A percentile compares a stretch with the other conserved stretches of the same genome.
Conservation (phyloP, 2,888 invertebrate species). For the Oligia fasciuncula region DNA sequence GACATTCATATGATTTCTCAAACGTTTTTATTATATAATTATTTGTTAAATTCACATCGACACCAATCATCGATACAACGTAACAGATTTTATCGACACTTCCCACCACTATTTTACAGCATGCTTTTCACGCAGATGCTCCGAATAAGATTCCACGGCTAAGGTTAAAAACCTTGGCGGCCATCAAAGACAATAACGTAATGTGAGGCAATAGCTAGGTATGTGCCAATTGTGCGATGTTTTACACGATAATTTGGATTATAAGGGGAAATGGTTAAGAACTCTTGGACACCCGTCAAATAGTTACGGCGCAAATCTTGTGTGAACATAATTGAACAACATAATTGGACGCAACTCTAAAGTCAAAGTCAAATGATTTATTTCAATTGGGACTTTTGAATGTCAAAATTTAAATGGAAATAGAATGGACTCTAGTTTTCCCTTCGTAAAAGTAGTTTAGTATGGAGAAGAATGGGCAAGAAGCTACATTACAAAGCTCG, state of each 20-base stretch:
- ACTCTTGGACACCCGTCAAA: conserved; percentile 22
- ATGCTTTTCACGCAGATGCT: conserved; percentile 60
- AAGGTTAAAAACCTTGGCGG: conserved; percentile 62
- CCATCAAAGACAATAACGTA: conserved; percentile 33
- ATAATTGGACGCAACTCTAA: neutral
- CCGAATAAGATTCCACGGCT: conserved; percentile 63
- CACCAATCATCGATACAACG: conserved; percentile 26
- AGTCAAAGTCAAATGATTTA: neutral
- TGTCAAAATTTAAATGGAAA: neutral
- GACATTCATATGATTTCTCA: neutral
- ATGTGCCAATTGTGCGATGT: conserved; percentile 31
- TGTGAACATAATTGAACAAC: neutral
- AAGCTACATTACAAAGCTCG: neutral
- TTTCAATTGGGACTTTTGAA: neutral
- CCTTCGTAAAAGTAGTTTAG: neutral
- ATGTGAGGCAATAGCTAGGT: conserved; percentile 23
- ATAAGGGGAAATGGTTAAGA: neutral
- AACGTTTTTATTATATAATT: neutral
- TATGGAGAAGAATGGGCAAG: neutral
- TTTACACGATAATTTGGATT: conserved; percentile 21
- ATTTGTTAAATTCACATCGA: neutral
- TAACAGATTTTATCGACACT: conserved; percentile 3
- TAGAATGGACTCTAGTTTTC: neutral
- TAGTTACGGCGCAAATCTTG: neutral
- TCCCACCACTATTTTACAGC: conserved; percentile 57